Percentiles rank a stretch among this genome's conserved stretches.
phyloP scores from a whole-genome alignment of 2,797 vertebrate species.

The Smutsia temminckii region DNA sequence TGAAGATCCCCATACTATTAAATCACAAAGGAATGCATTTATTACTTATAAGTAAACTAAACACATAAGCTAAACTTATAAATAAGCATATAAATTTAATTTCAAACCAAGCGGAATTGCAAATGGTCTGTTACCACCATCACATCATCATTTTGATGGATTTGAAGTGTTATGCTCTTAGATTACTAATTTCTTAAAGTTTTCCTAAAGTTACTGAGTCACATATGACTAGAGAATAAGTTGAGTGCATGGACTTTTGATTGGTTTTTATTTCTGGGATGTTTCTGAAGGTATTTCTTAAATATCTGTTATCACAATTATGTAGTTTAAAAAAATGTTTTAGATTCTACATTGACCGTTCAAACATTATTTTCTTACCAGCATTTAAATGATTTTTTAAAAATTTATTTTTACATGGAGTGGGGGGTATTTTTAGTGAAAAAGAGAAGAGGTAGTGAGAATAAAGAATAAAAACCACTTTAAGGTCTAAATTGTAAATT shows the following conservation, averaged over 20 bases:
- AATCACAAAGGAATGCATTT: not conserved
- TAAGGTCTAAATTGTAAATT: not conserved
- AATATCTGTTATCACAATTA: not conserved
- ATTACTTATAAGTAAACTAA: not conserved
- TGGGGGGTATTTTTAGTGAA: not conserved
- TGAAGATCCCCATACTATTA: not conserved
- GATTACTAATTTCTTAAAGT: not conserved
- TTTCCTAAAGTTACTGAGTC: not conserved
- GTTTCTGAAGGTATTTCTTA: not conserved
- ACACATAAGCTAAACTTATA: not conserved
- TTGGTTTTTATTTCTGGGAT: not conserved
- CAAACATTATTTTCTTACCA: not conserved
- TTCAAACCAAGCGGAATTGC: not conserved
- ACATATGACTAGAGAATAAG: not conserved
- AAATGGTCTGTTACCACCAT: not conserved
- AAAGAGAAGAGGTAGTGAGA: not conserved
- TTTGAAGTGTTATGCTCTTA: not conserved
- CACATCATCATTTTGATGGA: not conserved
- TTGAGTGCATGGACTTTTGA: not conserved
- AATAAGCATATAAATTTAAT: not conserved
- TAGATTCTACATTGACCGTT: not conserved
- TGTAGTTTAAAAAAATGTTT: not conserved
- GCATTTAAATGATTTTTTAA: not conserved
- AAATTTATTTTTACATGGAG: not conserved
- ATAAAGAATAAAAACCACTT: not conserved